Evolutionary conservation across 2,113 vertebrate genomes (phyloP).

Genomic region (Nothocercus julius): DNA sequence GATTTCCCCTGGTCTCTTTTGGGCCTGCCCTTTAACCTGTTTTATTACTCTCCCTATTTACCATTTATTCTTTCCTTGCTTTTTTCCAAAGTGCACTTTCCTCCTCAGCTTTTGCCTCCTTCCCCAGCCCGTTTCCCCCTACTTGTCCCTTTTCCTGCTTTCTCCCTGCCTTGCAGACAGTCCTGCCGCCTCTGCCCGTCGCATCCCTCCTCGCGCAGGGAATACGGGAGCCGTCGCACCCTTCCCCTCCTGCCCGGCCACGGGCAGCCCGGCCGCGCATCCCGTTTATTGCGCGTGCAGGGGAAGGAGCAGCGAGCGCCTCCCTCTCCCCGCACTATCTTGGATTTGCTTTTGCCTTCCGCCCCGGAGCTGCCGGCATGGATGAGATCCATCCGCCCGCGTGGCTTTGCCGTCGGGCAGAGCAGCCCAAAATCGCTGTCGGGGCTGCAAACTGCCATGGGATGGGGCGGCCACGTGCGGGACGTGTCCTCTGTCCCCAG

Average conservation of each 20-base stretch:
- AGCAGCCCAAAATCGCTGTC: not conserved
- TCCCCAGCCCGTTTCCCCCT: not conserved
- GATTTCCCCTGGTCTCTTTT: not conserved
- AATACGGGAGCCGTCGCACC: constrained; percentile 57
- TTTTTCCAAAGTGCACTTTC: not conserved
- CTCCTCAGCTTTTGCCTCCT: not conserved
- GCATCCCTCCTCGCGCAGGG: not conserved
- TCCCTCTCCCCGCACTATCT: not conserved
- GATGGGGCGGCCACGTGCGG: not conserved
- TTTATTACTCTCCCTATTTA: not conserved
- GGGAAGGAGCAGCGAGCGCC: not conserved
- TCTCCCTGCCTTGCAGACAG: not conserved
- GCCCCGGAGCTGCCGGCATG: too few relatives aligned
- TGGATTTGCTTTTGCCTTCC: too few relatives aligned
- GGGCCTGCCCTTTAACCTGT: not conserved
- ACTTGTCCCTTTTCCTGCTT: not conserved
- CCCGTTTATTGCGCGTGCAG: constrained; percentile 23
- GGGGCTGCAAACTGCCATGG: fast-evolving
- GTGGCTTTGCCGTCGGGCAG: too few relatives aligned
- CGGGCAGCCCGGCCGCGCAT: constrained; percentile 31
- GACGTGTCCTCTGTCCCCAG: too few relatives aligned
- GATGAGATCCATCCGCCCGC: too few relatives aligned
- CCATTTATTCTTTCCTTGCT: not conserved
- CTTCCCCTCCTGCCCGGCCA: constrained; percentile 50
- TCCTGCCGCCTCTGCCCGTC: too few relatives aligned